These are phyloP conservation scores for Dryobota labecula DNA, from an alignment of 2,888 invertebrate species.

Conservation along the genomic window DNA sequence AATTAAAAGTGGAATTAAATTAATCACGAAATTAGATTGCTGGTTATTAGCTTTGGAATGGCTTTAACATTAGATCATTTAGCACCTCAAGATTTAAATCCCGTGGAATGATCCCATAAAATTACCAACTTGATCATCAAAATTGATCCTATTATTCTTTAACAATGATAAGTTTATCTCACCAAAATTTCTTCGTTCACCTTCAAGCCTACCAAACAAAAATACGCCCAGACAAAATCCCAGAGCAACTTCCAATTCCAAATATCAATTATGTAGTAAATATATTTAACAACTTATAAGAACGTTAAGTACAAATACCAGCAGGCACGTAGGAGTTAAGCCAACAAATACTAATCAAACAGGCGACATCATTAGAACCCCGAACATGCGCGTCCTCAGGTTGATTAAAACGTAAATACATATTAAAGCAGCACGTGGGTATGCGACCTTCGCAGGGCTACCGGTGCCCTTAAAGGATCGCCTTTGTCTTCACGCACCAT, in stretches of 20 bases:
- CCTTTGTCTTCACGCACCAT: conserved; percentile 70
- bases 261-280: conserved; percentile 14
- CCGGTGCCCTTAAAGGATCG: conserved; percentile 70
- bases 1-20: conserved; percentile 1
- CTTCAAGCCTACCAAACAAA: neutral
- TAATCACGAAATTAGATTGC: neutral
- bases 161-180: neutral
- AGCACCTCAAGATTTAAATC: neutral
- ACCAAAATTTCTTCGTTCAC: neutral
- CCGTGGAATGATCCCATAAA: neutral
- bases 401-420: conserved; percentile 68
- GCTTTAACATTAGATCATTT: neutral
- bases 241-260: neutral
- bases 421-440: conserved; percentile 64
- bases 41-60: neutral
- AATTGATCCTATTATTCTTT: neutral
- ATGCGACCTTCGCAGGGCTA: conserved; percentile 77
- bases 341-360: conserved; percentile 62
- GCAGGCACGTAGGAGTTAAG: conserved; percentile 41
- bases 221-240: neutral
- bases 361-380: conserved; percentile 64
- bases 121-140: neutral
- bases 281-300: conserved; percentile 23
- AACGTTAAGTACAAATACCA: conserved; percentile 50
- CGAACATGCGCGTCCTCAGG: conserved; percentile 55